Conservation (phyloP, 64 coral and sea anemone genomes). For the Actinia tenebrosa region DNA sequence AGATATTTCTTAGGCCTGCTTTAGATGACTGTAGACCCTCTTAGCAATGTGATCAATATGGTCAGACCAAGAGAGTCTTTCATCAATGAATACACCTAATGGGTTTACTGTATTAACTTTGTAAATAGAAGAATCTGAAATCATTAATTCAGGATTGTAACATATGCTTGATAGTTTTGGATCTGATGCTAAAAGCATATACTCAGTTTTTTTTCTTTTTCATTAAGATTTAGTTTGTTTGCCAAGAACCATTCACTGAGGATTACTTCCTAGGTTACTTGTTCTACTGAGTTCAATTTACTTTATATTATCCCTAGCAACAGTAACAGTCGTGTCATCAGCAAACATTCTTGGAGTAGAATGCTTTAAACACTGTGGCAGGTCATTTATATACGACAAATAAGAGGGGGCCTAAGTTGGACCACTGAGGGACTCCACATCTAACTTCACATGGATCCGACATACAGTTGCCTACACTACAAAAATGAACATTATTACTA, state of each 20-base stretch:
- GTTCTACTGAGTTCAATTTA: not conserved
- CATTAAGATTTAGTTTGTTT: not conserved
- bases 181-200: not conserved
- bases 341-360: not conserved
- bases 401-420: not conserved
- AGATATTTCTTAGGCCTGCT: not conserved
- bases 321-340: not conserved
- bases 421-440: not conserved
- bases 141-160: not conserved
- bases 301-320: not conserved
- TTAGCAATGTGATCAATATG: not conserved
- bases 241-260: not conserved
- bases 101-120: not conserved
- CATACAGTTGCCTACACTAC: not conserved
- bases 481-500: not conserved
- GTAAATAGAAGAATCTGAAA: slow-evolving; percentile 6
- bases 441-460: not conserved
- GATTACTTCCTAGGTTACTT: not conserved
- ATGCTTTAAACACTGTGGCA: not conserved
- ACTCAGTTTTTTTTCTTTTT: not conserved
- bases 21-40: not conserved
- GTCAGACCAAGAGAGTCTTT: slow-evolving; percentile 7
- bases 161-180: not conserved
- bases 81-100: not conserved
- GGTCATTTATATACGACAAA: not conserved